Evolutionary conservation across 2,113 vertebrate species (phyloP).

Genomic region (Polypterus bichir): DNA sequence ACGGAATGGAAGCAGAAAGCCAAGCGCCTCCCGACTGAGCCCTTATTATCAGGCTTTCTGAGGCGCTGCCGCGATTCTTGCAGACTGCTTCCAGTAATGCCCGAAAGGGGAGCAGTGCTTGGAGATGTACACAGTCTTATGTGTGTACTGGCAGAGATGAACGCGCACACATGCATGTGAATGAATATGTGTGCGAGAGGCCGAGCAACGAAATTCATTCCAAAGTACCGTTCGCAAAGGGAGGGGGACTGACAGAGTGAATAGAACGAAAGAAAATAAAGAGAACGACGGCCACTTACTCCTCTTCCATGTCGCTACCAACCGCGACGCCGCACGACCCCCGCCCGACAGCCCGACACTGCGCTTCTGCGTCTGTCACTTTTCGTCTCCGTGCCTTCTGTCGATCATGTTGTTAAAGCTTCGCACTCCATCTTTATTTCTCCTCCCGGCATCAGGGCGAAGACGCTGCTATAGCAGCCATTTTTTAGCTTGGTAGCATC

Average conservation of each 20-base stretch:
- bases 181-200: too few relatives aligned
- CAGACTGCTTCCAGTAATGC: too few relatives aligned
- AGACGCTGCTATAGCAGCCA: slow-evolving; percentile 65
- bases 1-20: too few relatives aligned
- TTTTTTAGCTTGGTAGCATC: slow-evolving; percentile 59
- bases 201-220: too few relatives aligned
- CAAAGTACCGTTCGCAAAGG: too few relatives aligned
- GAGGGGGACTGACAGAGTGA: background rate
- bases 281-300: background rate
- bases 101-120: too few relatives aligned
- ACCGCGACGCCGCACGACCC: background rate
- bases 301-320: slow-evolving; percentile 36
- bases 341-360: slow-evolving; percentile 14
- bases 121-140: too few relatives aligned
- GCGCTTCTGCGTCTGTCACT: background rate
- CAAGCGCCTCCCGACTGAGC: too few relatives aligned
- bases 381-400: slow-evolving; percentile 2
- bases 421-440: slow-evolving; percentile 52
- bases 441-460: slow-evolving; percentile 52
- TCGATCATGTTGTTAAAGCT: slow-evolving; percentile 45
- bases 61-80: too few relatives aligned
- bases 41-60: too few relatives aligned
- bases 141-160: too few relatives aligned
- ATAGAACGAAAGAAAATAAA: background rate
- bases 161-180: too few relatives aligned